Percentiles rank a stretch among this genome's conserved stretches.
Conservation (phyloP, 2,797 vertebrate genomes). For the Gambelia wislizenii region DNA sequence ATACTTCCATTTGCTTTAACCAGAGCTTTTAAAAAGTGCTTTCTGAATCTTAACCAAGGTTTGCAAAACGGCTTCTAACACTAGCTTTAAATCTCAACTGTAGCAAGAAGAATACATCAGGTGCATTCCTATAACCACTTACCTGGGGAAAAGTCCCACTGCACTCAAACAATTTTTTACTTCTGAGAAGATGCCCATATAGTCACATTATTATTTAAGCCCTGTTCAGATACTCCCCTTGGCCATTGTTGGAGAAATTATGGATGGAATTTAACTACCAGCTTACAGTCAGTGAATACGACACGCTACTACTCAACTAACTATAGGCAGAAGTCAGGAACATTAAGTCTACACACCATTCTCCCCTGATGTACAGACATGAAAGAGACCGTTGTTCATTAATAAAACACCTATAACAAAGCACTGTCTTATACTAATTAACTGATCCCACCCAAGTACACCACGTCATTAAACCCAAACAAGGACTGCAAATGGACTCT, state of each 20-base stretch:
- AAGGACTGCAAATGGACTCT: neutral
- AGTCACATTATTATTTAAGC: no score
- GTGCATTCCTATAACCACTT: neutral
- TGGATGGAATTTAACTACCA: neutral
- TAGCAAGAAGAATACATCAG: neutral
- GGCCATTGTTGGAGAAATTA: neutral
- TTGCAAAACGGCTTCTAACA: neutral
- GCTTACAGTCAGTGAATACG: neutral
- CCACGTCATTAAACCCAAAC: neutral
- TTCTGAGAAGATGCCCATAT: no score
- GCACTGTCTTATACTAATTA: neutral
- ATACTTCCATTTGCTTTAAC: neutral
- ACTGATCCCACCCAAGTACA: conserved; percentile 12
- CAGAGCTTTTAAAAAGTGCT: neutral
- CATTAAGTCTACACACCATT: neutral
- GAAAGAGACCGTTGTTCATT: neutral
- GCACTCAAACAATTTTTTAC: neutral
- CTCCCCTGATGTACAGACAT: neutral
- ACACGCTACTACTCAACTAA: neutral
- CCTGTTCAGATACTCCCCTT: neutral
- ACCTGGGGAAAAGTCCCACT: neutral
- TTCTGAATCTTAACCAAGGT: neutral
- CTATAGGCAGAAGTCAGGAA: neutral
- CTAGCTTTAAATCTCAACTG: neutral
- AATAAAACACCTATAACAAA: neutral